Base-by-base conservation (phyloP, 2,888 invertebrate genomes). In the Athalia cordata region DNA sequence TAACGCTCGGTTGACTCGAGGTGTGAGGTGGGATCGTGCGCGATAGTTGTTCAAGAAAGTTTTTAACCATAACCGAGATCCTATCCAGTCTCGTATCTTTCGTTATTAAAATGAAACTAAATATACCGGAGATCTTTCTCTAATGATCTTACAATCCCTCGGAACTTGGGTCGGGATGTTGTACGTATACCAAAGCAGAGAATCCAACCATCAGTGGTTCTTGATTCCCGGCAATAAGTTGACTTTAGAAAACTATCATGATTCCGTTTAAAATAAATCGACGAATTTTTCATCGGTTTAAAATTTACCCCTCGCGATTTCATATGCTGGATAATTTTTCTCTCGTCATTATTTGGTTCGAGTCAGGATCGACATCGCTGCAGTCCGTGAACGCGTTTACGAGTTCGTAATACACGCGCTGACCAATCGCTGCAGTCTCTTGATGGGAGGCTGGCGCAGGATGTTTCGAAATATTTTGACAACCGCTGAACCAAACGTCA, bases 91-190 rank as follows among this genome's bases (percentile, higher is more conserved):
- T 62, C 62, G 9, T 72, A 75, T 88, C 86, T 87, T 88, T 87
- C 86, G 85, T 87, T 86, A 87, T 87, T 87, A 86, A 87, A 87
- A 87, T 83, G 86, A 87, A 88, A 88, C 87, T 88, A 88, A 89
- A 88, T 87, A 88, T 87, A 86, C 83, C 82, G 81, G 83, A 86
- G 84, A 84, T 83, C 81, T 82, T 82, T 84, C 84, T 86, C 86
- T 85, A 86, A 87, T 85, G 85, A 86, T 84, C 84, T 77, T 57
- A 57, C 80, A 52, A 50, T 50, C 64, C 75, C 29, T 72, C 72
- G 52, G 9, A 57, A 72, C 72, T 47, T 43, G 59, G 8, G 15
- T 9, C 57, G 47, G 55, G 50, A 68, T 68, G 29, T 29, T 29
- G 29, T 29, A 29, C 29, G 29, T 68, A 68, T 68, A 68, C 29